phyloP scores from a whole-genome alignment of 1,140 invertebrate genomes.

The Orussus abietinus region DNA sequence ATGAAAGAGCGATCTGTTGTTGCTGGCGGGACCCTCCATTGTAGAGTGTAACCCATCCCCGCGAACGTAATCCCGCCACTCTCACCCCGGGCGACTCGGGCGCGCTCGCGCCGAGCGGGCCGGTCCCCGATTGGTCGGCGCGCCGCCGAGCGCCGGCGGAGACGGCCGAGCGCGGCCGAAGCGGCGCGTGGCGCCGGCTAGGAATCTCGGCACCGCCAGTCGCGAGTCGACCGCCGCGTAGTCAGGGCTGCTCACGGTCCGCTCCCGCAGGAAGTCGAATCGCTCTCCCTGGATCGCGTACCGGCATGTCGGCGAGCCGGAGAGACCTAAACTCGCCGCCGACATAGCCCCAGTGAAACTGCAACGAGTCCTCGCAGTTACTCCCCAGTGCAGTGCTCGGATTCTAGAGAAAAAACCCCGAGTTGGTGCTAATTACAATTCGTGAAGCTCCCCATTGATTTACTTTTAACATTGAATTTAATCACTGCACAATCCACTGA shows the following conservation, averaged over 20 bases:
- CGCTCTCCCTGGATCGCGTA: too few relatives aligned
- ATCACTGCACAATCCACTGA: too few relatives aligned
- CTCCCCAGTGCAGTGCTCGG: too few relatives aligned
- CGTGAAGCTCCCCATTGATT: too few relatives aligned
- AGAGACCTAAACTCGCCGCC: too few relatives aligned
- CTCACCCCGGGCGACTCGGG: constrained; percentile 19
- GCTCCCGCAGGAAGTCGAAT: too few relatives aligned
- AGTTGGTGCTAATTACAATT: too few relatives aligned
- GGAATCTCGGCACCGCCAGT: constrained; percentile 41
- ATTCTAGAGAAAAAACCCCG: too few relatives aligned
- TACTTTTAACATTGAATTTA: too few relatives aligned
- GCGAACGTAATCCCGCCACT: constrained; percentile 34
- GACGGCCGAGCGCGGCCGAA: constrained; percentile 26
- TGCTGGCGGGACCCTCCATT: constrained; percentile 27
- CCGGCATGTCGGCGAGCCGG: too few relatives aligned
- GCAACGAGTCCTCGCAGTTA: too few relatives aligned
- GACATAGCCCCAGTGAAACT: too few relatives aligned
- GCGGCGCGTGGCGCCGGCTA: constrained; percentile 42
- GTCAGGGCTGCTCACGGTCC: constrained; percentile 12
- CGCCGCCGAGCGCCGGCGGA: constrained; percentile 12
- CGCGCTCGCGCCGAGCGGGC: constrained; percentile 5
- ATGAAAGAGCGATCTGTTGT: constrained; percentile 33
- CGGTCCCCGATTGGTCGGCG: constrained; percentile 9
- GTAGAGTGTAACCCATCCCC: constrained; percentile 27
- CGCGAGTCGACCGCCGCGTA: constrained; percentile 40